Evolutionary conservation across 2,797 vertebrate genomes (phyloP), one percentile per base, ranked within the genome.

Genomic region (Acropternis orthonyx): DNA sequence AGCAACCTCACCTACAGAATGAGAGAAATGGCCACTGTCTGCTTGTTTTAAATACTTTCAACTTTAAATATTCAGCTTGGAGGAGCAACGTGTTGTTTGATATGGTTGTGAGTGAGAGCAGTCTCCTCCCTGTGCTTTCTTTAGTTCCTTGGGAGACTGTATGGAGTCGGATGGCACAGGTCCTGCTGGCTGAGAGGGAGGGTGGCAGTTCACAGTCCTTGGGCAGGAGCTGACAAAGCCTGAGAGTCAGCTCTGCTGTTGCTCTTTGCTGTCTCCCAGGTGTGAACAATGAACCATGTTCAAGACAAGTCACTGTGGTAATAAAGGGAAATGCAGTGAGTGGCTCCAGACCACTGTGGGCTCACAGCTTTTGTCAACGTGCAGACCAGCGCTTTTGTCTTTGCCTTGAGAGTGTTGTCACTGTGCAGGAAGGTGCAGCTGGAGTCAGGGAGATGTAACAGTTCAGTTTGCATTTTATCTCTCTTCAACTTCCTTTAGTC

Each of bases 1-100:
- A 6, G 94, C 93, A 97, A 85, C 94, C 88, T 96, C 91, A 95
- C 89, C 81, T 89, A 79, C 93, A 69, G 89, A 90, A 75, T 11
- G 67, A 91, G 56, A 85, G 59, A 76, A 88, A 34, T 66, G 77
- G 80, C 93, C 78, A 36, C 58, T 46, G 59, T 56, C 80, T 95
- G 34, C 85, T 88, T 88, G 67, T 68, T 96, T 92, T 30, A 80
- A 80, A 55, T 56, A 49, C 55, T 92, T 94, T 62, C 48, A 65
- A 16, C 19, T 74, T 26, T 62, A 87, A 94, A 72, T 72, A 37
- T 13, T 71, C 44, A 39, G 26, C 65, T 74, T 83, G 51, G 52
- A 51, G 63, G 61, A 84, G 82, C 66, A 84, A 55, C 59, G 80
- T 65, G 22, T 79, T 82, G 66, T 71, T 93, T 81, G 26, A 17